Conservation (phyloP, 2,113 vertebrate genomes). For the Emydocephalus ijimae region DNA sequence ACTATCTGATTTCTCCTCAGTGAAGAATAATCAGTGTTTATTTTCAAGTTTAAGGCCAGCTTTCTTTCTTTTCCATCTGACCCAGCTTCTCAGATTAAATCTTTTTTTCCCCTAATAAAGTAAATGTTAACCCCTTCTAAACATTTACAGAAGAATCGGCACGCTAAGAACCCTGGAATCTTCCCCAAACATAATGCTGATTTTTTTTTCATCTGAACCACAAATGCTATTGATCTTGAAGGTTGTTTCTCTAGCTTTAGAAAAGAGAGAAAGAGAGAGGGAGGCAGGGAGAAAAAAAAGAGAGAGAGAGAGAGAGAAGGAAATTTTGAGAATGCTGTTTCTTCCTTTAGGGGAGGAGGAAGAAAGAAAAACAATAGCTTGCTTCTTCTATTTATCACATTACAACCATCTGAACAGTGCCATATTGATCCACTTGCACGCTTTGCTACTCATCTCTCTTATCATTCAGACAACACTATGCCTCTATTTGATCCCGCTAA, state of each 20-base stretch:
- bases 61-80: conserved; percentile 46
- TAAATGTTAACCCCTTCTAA: conserved; percentile 7
- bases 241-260: neutral
- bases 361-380: neutral
- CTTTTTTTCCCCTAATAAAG: conserved; percentile 9
- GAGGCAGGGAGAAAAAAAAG: too few species aligned
- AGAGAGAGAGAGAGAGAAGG: too few species aligned
- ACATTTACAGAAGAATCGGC: neutral
- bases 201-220: neutral
- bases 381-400: neutral
- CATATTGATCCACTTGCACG: neutral
- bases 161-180: neutral
- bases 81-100: conserved; percentile 21
- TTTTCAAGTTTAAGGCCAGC: conserved; percentile 35
- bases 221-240: neutral
- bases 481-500: neutral
- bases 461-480: neutral
- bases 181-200: neutral
- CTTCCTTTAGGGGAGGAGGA: neutral
- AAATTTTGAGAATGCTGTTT: neutral
- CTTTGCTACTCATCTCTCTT: neutral
- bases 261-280: too few species aligned
- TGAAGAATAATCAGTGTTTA: conserved; percentile 44
- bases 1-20: conserved; percentile 57
- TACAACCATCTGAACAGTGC: neutral